phyloP scores from a whole-genome alignment of 2,113 vertebrate species.

The Oncorhynchus kisutch region DNA sequence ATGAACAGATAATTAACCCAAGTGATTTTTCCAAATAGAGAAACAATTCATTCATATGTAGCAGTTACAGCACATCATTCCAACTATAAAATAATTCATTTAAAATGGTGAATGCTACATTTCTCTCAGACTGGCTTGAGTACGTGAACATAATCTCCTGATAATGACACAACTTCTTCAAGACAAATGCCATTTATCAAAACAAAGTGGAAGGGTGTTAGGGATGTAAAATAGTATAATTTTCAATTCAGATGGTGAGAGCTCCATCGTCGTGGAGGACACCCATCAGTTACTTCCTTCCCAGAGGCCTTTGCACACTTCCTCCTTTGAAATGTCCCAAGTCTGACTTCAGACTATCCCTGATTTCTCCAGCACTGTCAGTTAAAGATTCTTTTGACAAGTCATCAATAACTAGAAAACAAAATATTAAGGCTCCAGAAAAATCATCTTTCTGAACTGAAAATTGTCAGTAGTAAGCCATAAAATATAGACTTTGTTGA shows the following conservation, averaged over 20 bases:
- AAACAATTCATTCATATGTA: constrained; percentile 69
- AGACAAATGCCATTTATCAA: constrained; percentile 72
- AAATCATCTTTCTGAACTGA: constrained; percentile 67
- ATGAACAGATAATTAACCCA: constrained; percentile 62
- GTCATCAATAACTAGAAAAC: constrained; percentile 66
- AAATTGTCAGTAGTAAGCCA: constrained; percentile 75
- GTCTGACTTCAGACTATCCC: constrained; percentile 72
- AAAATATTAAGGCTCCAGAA: constrained; percentile 73
- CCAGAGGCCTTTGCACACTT: constrained; percentile 65
- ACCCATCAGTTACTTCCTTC: constrained; percentile 53
- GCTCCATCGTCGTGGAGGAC: constrained; percentile 62
- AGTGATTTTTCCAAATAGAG: constrained; percentile 40
- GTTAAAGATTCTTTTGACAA: constrained; percentile 65
- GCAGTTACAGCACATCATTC: constrained; percentile 73
- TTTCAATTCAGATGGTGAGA: constrained; percentile 59
- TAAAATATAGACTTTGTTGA: constrained; percentile 72
- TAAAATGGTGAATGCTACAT: constrained; percentile 68
- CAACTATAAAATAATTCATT: constrained; percentile 66
- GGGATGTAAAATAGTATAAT: constrained; percentile 61
- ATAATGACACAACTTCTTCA: constrained; percentile 69
- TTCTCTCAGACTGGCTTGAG: constrained; percentile 68
- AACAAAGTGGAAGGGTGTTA: constrained; percentile 70
- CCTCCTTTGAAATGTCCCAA: constrained; percentile 66
- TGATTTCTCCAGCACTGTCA: constrained; percentile 75
- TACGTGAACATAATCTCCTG: constrained; percentile 72